phyloP scores from a whole-genome alignment of 1,140 invertebrate species.

The fruit fly (Drosophila melanogaster) region Release_6_plus_ISO1_MT NC_004354.4:7253001-7253500 shows the following conservation, averaged over 20 bases:
- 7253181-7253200: slow-evolving; percentile 54
- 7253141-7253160: slow-evolving; percentile 40
- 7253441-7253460: slow-evolving; percentile 64
- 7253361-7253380: slow-evolving; percentile 54
- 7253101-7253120: neutral
- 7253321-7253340: slow-evolving; percentile 30
- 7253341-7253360: neutral
- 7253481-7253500: slow-evolving; percentile 49
- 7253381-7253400: slow-evolving; percentile 60
- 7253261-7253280: slow-evolving; percentile 37
- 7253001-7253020: too few species aligned
- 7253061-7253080: neutral
- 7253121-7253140: slow-evolving; percentile 6
- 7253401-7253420: slow-evolving; percentile 75
- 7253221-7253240: slow-evolving; percentile 17
- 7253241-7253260: slow-evolving; percentile 1
- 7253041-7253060: too few species aligned
- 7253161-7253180: slow-evolving; percentile 57
- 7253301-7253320: neutral
- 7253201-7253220: slow-evolving; percentile 18
- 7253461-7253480: slow-evolving; percentile 25
- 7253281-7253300: slow-evolving; percentile 21
- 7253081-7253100: neutral
- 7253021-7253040: too few species aligned
- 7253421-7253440: slow-evolving; percentile 49